Evolutionary conservation across 2,888 invertebrate species (phyloP).

Genomic region (Ecliptopera silaceata): DNA sequence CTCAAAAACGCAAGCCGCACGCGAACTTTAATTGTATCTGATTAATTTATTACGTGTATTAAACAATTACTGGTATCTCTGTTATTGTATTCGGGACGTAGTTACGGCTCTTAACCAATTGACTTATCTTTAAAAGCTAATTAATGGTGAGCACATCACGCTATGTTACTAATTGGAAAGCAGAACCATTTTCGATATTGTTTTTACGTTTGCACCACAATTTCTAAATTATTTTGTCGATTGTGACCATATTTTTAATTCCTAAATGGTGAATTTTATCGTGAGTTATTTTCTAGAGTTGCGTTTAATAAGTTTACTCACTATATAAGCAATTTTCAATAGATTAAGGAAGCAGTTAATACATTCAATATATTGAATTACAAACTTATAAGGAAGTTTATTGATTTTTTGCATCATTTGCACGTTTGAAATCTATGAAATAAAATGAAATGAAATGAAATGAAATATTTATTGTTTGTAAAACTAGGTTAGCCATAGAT

Average conservation of each 20-base stretch:
- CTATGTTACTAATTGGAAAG: slow-evolving; percentile 70
- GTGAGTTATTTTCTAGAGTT: background rate
- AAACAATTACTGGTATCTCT: slow-evolving; percentile 80
- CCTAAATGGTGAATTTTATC: background rate
- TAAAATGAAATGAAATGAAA: no score
- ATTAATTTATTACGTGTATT: slow-evolving; percentile 82
- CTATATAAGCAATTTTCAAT: background rate
- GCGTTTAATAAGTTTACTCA: background rate
- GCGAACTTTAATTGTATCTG: slow-evolving; percentile 77
- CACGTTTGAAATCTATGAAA: no score
- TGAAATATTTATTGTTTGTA: no score
- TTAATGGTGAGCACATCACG: slow-evolving; percentile 73
- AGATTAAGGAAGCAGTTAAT: background rate
- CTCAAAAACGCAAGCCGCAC: slow-evolving; percentile 53
- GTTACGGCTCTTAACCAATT: slow-evolving; percentile 69
- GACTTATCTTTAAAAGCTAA: slow-evolving; percentile 78
- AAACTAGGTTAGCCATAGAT: no score
- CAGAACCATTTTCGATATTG: slow-evolving; percentile 55
- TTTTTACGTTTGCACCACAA: slow-evolving; percentile 39
- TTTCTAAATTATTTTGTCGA: slow-evolving; percentile 30
- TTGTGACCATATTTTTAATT: slow-evolving; percentile 9
- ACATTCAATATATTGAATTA: background rate
- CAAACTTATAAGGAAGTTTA: background rate
- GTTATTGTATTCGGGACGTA: slow-evolving; percentile 73
- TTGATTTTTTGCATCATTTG: background rate